phyloP scores from a whole-genome alignment of 2,113 vertebrate species.

The Ellobius talpinus region DNA sequence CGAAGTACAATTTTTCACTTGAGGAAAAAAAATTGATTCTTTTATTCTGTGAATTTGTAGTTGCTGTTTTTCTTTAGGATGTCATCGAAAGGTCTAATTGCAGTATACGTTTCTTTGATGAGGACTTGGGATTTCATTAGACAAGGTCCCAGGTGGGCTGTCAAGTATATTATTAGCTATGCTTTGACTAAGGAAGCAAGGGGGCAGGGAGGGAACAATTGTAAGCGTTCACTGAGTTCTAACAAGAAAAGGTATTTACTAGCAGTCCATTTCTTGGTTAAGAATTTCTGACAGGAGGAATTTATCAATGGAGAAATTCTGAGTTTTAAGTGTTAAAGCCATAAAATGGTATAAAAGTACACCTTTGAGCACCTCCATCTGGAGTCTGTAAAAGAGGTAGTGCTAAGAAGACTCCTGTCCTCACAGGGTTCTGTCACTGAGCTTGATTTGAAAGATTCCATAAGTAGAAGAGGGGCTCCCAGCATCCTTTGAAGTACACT shows the following conservation, averaged over 20 bases:
- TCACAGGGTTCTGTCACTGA: background rate
- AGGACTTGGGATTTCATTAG: constrained; percentile 77
- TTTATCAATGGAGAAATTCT: constrained; percentile 35
- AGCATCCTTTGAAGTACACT: background rate
- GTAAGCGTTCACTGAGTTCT: constrained; percentile 74
- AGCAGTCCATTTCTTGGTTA: constrained; percentile 30
- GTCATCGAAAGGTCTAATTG: constrained; percentile 76
- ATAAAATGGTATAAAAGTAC: background rate
- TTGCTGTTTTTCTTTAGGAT: constrained; percentile 66
- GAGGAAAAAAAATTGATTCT: constrained; percentile 50
- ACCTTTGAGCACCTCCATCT: background rate
- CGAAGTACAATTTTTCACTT: constrained; percentile 72
- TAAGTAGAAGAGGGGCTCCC: background rate
- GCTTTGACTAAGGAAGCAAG: constrained; percentile 64
- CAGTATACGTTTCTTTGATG: constrained; percentile 79
- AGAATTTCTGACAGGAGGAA: constrained; percentile 69
- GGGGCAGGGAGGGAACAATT: constrained; percentile 52
- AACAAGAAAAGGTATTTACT: constrained; percentile 75
- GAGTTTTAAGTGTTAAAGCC: background rate
- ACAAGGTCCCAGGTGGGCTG: constrained; percentile 72
- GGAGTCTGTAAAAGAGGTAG: background rate
- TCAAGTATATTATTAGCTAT: constrained; percentile 65
- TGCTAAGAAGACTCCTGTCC: background rate
- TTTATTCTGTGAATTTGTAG: constrained; percentile 60
- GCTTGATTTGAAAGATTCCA: background rate